These are phyloP conservation scores for Heliothis subflexa DNA, from an alignment of 1,140 invertebrate species.

Conservation along the genomic window DNA sequence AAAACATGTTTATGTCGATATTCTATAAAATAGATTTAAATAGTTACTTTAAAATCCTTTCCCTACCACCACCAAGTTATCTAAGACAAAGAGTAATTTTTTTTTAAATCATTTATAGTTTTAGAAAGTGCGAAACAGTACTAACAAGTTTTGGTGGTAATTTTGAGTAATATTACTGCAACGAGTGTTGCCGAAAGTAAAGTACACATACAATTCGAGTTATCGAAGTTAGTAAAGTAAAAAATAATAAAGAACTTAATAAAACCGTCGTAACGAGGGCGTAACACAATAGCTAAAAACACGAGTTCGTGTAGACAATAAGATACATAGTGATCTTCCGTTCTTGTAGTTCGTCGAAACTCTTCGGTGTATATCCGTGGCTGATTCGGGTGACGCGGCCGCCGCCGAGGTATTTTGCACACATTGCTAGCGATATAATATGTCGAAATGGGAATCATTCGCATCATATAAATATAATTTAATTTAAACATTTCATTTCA, in stretches of 20 bases:
- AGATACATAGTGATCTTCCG: conserved; percentile 39
- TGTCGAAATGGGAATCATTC: conserved; percentile 64
- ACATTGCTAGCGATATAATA: conserved; percentile 80
- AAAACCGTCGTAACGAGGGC: conserved; percentile 41
- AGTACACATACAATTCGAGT: conserved; percentile 47
- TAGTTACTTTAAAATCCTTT: conserved; percentile 53
- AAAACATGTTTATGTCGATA: conserved; percentile 56
- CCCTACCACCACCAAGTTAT: conserved; percentile 62
- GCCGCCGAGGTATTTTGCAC: conserved; percentile 76
- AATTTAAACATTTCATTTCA: not conserved
- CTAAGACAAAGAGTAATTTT: conserved; percentile 54
- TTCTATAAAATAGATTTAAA: conserved; percentile 59
- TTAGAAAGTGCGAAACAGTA: conserved; percentile 38
- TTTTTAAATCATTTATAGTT: conserved; percentile 47
- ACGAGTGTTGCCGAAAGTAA: conserved; percentile 33
- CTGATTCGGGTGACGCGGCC: conserved; percentile 75
- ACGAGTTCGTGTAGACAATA: conserved; percentile 16
- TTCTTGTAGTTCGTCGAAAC: conserved; percentile 20
- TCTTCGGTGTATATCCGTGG: conserved; percentile 63
- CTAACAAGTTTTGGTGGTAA: conserved; percentile 30
- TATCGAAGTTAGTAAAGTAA: conserved; percentile 42
- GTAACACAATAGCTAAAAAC: conserved; percentile 33
- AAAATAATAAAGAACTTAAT: conserved; percentile 42
- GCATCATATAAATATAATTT: conserved; percentile 28
- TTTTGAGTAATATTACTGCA: conserved; percentile 21